Evolutionary conservation across 2,113 vertebrate species (phyloP), one percentile per base, ranked within the genome.

Genomic region (Colistium nudipinnis): DNA sequence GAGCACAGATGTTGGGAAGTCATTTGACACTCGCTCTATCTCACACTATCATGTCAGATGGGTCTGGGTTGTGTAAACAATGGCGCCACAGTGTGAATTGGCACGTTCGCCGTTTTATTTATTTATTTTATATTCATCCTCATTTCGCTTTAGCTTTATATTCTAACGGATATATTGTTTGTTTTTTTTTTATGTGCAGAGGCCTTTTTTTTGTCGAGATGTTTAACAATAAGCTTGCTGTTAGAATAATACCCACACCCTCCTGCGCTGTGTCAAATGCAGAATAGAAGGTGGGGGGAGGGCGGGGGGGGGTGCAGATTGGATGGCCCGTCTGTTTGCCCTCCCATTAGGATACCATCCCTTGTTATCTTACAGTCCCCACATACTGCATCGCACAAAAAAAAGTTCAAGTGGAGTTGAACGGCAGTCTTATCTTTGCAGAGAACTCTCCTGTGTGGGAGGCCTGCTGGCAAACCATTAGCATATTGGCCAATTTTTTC

Each of bases 161-260:
- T 74, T 73, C 27, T 59, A 67, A 68, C 17, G 13, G 27, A 25
- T 28, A 28, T 28, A 17, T 70, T 69, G 64, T 80, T 72, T 88
- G 86, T 76, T 70, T 69, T 62, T 80, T 72, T 88, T 87, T 76
- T 85, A 89, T 88, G 81, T 70, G 41, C 48, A 33, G 49, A 49
- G 52, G 61, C 59, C n/a, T n/a, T n/a, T 74, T 54, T 84, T 43
- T 76, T 74, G 24, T 24, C 61, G 77, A 65, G 44, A 84, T 82
- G n/a, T 83, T 85, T 74, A 78, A 56, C 75, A 68, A 41, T 78
- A 65, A 66, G 59, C 44, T 45, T 30, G 48, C 70, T 64, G 70
- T 64, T 48, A 76, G 78, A 82, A 83, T 79, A 82, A 85, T 67
- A 57, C 61, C 65, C 80, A 84, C 76, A 75, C 85, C 78, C 76